These are phyloP conservation scores for Alligator sinensis DNA, from an alignment of 2,113 vertebrate genomes.

Conservation along the genomic window DNA sequence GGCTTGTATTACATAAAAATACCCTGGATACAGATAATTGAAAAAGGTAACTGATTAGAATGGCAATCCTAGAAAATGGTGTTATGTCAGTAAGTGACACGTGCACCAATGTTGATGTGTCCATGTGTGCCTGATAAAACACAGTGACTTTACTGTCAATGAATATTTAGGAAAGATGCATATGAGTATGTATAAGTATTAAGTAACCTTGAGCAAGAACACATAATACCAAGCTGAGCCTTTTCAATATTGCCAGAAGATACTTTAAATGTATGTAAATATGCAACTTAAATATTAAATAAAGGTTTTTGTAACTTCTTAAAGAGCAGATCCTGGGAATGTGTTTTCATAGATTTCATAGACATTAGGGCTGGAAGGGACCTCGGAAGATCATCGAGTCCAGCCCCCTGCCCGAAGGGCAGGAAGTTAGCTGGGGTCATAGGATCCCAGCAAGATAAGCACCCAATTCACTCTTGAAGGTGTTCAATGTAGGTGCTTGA, in stretches of 20 bases:
- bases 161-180: neutral
- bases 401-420: no score
- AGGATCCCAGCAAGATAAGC: no score
- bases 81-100: neutral
- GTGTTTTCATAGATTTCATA: no score
- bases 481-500: no score
- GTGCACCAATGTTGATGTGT: neutral
- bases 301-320: neutral
- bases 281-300: neutral
- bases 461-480: no score
- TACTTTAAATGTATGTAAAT: neutral
- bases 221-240: neutral
- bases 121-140: neutral
- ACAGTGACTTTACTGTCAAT: neutral
- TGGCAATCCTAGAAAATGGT: neutral
- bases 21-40: rapidly evolving
- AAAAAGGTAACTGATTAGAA: neutral
- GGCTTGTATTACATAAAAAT: neutral
- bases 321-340: neutral
- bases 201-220: neutral
- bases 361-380: no score
- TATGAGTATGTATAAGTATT: neutral
- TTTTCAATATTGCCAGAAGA: neutral
- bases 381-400: no score
- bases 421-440: no score